Percentiles rank a stretch among this genome's conserved stretches.
Evolutionary conservation across 1,140 invertebrate genomes (phyloP).

Genomic region (Ostrea denselamellosa): DNA sequence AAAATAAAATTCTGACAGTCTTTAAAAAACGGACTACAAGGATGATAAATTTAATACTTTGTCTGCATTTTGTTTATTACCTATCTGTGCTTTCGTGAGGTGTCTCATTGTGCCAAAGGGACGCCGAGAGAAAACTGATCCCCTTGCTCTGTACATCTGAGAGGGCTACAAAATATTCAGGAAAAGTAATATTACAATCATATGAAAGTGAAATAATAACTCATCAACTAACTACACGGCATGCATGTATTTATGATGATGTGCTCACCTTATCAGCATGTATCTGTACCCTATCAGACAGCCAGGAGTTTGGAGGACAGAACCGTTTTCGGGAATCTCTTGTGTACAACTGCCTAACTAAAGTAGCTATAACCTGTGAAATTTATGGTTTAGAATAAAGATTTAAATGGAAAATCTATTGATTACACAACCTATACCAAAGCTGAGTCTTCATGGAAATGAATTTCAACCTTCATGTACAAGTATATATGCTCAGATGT

Average conservation of each 20-base stretch:
- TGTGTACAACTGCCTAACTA: conserved; percentile 89
- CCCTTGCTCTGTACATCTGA: conserved; percentile 71
- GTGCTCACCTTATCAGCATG: conserved; percentile 78
- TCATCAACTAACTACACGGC: too few relatives aligned
- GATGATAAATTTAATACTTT: background rate
- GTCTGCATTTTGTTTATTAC: conserved; percentile 50
- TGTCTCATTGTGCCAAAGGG: conserved; percentile 72
- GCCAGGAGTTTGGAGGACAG: conserved; percentile 89
- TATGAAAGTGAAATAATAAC: background rate
- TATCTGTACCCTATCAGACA: conserved; percentile 85
- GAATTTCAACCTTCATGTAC: too few relatives aligned
- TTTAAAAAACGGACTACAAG: background rate
- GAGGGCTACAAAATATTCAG: conserved; percentile 62
- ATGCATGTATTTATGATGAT: background rate
- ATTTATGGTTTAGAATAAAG: background rate
- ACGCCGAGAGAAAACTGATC: conserved; percentile 68
- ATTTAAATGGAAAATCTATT: too few relatives aligned
- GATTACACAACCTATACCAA: too few relatives aligned
- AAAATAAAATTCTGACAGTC: background rate
- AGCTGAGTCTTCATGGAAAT: too few relatives aligned
- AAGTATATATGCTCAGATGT: too few relatives aligned
- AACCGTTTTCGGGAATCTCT: conserved; percentile 89
- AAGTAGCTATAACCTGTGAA: conserved; percentile 83
- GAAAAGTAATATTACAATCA: background rate
- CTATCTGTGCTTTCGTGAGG: conserved; percentile 65